Evolutionary conservation across 2,888 invertebrate genomes (phyloP), one percentile per base, ranked within the genome.

Genomic region (Cantharis rufa): DNA sequence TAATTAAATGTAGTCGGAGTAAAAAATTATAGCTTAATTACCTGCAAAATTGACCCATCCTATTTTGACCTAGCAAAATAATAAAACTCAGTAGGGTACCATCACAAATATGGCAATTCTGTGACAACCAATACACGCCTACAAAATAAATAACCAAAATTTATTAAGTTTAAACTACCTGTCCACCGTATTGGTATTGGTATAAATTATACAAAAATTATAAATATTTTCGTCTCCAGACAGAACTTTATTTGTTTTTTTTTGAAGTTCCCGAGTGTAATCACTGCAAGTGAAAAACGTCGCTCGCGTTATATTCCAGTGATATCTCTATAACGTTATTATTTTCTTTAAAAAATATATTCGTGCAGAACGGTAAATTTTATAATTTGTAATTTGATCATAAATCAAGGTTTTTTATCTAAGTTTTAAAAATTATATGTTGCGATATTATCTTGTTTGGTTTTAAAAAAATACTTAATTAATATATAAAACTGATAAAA

Each of bases 91-190:
- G 76, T 74, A 71, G 78, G 78, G 63, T 64, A 68, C 71, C 78
- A 70, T 75, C 76, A 71, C 68, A 69, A 76, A 74, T 71, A 74
- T 74, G 76, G 76, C 72, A 72, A 75, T 71, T 69, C 18, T 63
- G 18, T 74, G 75, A 78, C 78, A 78, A 69, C 75, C 66, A 69
- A 74, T 76, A 62, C 74, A 75, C 76, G 74, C 78, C 78, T 73
- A 15, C 62, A 10, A 75, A 75, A 64, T 68, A 72, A 24, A 71
- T 24, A 62, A 62, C 16, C 16, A 62, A 63, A 70, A 15, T 70
- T 62, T 15, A 24, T 24, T 70, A 21, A 66, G 64, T 13, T 18
- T 21, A 7, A 64, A 13, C 64, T 66, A 21, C n/a, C 16, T 66
- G 16, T 18, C 13, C 18, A 21, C 24, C 21, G 16, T 64, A 21